These are phyloP conservation scores for Plebejus melissa DNA, from an alignment of 2,888 invertebrate genomes.

Conservation along the genomic window DNA sequence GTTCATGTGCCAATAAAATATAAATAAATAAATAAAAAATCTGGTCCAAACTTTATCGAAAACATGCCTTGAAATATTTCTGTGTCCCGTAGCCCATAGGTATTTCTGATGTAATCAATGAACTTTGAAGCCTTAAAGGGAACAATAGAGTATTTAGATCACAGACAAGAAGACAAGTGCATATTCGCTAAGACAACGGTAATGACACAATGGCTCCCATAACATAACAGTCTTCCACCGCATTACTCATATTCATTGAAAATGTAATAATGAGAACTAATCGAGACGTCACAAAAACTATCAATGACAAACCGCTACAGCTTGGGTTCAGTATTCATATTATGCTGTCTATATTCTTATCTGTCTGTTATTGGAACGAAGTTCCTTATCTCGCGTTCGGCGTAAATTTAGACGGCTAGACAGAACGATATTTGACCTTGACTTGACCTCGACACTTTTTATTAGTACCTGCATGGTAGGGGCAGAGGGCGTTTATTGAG, in stretches of 20 bases:
- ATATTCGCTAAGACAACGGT: conserved; percentile 43
- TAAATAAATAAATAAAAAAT: too few relatives aligned
- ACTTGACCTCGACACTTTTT: too few relatives aligned
- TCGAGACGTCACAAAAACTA: not conserved
- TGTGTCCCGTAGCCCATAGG: not conserved
- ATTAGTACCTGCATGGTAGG: too few relatives aligned
- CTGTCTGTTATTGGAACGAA: not conserved
- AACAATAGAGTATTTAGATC: conserved; percentile 11
- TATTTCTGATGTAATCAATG: conserved; percentile 33
- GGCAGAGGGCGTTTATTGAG: too few relatives aligned
- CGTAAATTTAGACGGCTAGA: too few relatives aligned
- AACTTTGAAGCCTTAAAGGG: not conserved
- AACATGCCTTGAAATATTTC: not conserved
- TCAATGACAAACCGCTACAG: not conserved
- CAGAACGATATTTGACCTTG: too few relatives aligned
- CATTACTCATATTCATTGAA: conserved; percentile 31
- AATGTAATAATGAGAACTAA: conserved; percentile 11
- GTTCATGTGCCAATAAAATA: too few relatives aligned
- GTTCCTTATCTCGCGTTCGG: too few relatives aligned
- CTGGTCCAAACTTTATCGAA: too few relatives aligned
- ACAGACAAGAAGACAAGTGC: conserved; percentile 40
- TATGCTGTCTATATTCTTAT: not conserved
- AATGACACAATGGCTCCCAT: conserved; percentile 68
- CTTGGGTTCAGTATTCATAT: not conserved
- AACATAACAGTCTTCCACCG: conserved; percentile 54